phyloP scores from a whole-genome alignment of 2,113 vertebrate species.

The Steatornis caripensis region DNA sequence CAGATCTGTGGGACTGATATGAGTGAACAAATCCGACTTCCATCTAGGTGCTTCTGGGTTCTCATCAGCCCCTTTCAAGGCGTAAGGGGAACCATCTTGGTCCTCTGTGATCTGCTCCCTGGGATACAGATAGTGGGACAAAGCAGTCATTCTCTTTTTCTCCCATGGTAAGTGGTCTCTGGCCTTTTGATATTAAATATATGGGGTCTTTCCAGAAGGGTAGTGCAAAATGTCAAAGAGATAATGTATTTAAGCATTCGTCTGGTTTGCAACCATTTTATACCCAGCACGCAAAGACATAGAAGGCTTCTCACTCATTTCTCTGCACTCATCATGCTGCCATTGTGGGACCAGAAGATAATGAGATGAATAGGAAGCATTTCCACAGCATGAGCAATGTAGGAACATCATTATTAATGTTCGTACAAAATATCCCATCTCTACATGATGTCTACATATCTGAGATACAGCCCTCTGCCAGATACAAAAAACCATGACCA shows the following conservation, averaged over 20 bases:
- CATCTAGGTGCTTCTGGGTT: conserved; percentile 44
- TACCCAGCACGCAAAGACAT: conserved; percentile 60
- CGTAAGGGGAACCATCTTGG: background rate
- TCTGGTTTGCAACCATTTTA: conserved; percentile 63
- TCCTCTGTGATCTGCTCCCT: conserved; percentile 51
- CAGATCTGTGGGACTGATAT: conserved; percentile 24
- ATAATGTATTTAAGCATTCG: conserved; percentile 55
- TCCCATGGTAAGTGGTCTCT: conserved; percentile 61
- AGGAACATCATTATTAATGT: conserved; percentile 72
- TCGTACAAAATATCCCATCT: conserved; percentile 66
- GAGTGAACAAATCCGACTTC: conserved; percentile 31
- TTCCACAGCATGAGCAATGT: conserved; percentile 68
- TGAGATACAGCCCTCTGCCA: conserved; percentile 62
- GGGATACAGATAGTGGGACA: conserved; percentile 35
- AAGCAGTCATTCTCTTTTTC: conserved; percentile 53
- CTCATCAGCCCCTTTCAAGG: conserved; percentile 46
- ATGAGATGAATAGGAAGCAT: conserved; percentile 72
- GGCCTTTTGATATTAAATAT: conserved; percentile 62
- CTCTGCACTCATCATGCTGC: conserved; percentile 64
- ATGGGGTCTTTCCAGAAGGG: conserved; percentile 56
- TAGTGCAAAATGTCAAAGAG: conserved; percentile 38
- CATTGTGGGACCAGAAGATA: conserved; percentile 69
- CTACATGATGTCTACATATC: conserved; percentile 67
- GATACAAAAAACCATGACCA: conserved; percentile 58
- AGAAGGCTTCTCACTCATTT: conserved; percentile 62